These are phyloP conservation scores for Liodrosophila aerea DNA, from an alignment of 2,888 invertebrate genomes.

Conservation along the genomic window DNA sequence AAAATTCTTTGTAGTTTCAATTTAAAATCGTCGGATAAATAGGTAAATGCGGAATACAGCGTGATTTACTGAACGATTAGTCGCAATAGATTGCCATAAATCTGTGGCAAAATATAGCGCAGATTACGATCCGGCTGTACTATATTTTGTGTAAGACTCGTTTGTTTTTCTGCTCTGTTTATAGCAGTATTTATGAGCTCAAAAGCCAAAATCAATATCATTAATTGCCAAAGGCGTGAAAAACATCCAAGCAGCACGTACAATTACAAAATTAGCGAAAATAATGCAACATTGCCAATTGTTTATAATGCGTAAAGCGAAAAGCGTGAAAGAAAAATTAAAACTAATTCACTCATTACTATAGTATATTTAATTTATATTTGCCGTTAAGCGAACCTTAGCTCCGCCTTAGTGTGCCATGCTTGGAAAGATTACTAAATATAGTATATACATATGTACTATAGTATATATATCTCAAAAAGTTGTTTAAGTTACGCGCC, in stretches of 20 bases:
- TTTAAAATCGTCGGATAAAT: conserved; percentile 7
- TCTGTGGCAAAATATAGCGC: conserved; percentile 38
- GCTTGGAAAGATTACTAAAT: conserved; percentile 29
- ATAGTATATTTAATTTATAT: no score
- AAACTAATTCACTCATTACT: conserved; percentile 3
- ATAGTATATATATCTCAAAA: no score
- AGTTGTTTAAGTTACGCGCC: no score
- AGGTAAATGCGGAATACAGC: conserved; percentile 13
- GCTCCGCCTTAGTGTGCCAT: conserved; percentile 14
- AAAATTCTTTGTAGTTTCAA: no score
- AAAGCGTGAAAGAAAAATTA: conserved; percentile 1
- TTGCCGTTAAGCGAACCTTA: conserved; percentile 9
- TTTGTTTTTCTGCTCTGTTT: conserved; percentile 8
- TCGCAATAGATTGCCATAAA: conserved; percentile 53
- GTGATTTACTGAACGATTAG: conserved; percentile 60
- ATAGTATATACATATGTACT: no score
- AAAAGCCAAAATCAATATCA: conserved; percentile 61
- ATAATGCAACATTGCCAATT: conserved; percentile 25
- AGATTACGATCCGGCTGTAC: conserved; percentile 13
- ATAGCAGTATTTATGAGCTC: conserved; percentile 33
- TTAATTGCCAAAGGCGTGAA: conserved; percentile 58
- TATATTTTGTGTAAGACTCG: no score
- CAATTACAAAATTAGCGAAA: conserved; percentile 17
- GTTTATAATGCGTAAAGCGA: conserved; percentile 25
- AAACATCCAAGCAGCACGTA: conserved; percentile 54